Conservation (phyloP, 2,797 vertebrate species). For the Tenualosa thibaudeaui region DNA sequence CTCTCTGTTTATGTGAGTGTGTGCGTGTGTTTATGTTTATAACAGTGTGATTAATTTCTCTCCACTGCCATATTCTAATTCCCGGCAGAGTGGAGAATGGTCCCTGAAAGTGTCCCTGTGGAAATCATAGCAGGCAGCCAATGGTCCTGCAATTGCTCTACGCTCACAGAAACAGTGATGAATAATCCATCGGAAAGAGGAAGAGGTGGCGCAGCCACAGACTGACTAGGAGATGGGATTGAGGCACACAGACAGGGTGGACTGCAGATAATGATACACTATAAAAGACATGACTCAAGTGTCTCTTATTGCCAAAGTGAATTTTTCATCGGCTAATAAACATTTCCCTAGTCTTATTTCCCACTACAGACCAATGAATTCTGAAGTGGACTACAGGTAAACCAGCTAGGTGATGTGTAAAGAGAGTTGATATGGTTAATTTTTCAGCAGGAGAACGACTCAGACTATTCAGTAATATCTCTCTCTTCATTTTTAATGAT, state of each 20-base stretch:
- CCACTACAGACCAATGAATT: neutral
- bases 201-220: constrained; percentile 2
- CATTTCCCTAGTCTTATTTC: neutral
- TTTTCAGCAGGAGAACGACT: neutral
- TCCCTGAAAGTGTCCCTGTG: constrained; percentile 73
- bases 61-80: constrained; percentile 68
- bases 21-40: constrained; percentile 46
- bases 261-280: constrained; percentile 9
- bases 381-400: neutral
- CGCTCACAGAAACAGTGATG: constrained; percentile 72
- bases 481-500: constrained; percentile 20
- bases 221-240: neutral
- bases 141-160: constrained; percentile 54
- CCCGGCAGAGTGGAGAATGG: constrained; percentile 68
- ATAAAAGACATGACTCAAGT: neutral
- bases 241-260: neutral
- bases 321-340: neutral
- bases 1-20: constrained; percentile 30
- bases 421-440: neutral
- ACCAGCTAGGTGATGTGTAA: neutral
- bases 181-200: constrained; percentile 70
- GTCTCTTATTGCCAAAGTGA: neutral
- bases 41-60: constrained; percentile 74
- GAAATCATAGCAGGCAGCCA: constrained; percentile 73
- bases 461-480: neutral